phyloP scores from a whole-genome alignment of 2,797 vertebrate species.

The Gadopsis marmoratus region DNA sequence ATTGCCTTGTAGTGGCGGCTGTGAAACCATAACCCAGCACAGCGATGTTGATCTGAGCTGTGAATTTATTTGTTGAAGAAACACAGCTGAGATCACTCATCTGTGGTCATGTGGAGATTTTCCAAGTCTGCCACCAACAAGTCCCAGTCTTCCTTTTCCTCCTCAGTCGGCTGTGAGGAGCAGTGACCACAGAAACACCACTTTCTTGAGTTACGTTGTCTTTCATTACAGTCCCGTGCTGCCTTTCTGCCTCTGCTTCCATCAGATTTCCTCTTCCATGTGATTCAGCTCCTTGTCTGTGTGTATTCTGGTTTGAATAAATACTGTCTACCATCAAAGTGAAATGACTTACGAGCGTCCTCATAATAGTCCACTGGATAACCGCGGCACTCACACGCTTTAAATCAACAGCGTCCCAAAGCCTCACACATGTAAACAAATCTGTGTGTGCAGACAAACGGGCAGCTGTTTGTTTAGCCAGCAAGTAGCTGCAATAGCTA shows the following conservation, averaged over 20 bases:
- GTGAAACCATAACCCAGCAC: background rate
- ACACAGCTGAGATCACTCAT: background rate
- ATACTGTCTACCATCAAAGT: background rate
- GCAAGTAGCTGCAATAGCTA: background rate
- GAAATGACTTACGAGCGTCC: background rate
- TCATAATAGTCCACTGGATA: background rate
- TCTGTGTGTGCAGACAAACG: background rate
- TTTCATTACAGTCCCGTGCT: background rate
- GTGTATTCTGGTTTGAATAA: background rate
- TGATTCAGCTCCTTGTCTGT: background rate
- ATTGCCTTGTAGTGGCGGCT: background rate
- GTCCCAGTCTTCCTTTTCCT: background rate
- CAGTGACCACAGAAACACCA: background rate
- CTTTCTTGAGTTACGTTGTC: background rate
- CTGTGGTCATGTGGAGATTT: background rate
- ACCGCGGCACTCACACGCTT: background rate
- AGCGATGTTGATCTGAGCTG: background rate
- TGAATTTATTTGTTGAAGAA: background rate
- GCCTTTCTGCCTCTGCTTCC: background rate
- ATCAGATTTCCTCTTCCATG: background rate
- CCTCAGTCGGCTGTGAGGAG: background rate
- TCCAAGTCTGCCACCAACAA: too few relatives aligned
- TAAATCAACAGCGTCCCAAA: background rate
- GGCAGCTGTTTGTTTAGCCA: background rate
- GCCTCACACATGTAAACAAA: conserved; percentile 3